Conservation (phyloP, 2,797 vertebrate species). For the Esox lucius region DNA sequence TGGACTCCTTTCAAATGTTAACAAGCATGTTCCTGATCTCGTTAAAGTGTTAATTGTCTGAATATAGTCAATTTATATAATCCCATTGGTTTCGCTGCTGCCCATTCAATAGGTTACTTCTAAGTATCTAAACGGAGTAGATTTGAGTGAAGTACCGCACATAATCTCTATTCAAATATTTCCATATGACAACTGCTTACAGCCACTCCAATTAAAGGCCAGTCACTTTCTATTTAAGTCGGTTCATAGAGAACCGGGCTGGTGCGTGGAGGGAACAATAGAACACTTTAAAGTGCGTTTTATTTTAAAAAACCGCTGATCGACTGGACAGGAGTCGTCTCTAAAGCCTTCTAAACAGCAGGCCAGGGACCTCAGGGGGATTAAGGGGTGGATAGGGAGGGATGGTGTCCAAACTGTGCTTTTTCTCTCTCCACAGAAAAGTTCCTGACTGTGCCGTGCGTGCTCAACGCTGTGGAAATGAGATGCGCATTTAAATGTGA, state of each 20-base stretch:
- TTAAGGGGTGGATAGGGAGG: slow-evolving; percentile 83
- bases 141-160: slow-evolving; percentile 79
- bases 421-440: slow-evolving; percentile 78
- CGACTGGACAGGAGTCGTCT: slow-evolving; percentile 61
- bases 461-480: slow-evolving; percentile 91
- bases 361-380: slow-evolving; percentile 83
- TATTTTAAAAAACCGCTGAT: slow-evolving; percentile 63
- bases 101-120: slow-evolving; percentile 50
- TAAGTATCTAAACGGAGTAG: slow-evolving; percentile 69
- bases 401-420: slow-evolving; percentile 82
- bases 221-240: slow-evolving; percentile 75
- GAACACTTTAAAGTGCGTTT: slow-evolving; percentile 75
- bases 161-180: slow-evolving; percentile 82
- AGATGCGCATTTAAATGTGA: slow-evolving; percentile 97
- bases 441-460: slow-evolving; percentile 70
- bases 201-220: slow-evolving; percentile 78
- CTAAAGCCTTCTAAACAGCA: slow-evolving; percentile 81
- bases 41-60: slow-evolving; percentile 75
- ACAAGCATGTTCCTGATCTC: slow-evolving; percentile 68
- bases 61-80: slow-evolving; percentile 80
- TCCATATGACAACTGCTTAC: slow-evolving; percentile 85
- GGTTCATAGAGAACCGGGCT: slow-evolving; percentile 58
- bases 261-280: slow-evolving; percentile 87
- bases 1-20: slow-evolving; percentile 73
- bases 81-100: slow-evolving; percentile 64